Percentiles rank a stretch among this genome's conserved stretches.
phyloP scores from a whole-genome alignment of 1,140 invertebrate genomes.

The Papilio dardanus region DNA sequence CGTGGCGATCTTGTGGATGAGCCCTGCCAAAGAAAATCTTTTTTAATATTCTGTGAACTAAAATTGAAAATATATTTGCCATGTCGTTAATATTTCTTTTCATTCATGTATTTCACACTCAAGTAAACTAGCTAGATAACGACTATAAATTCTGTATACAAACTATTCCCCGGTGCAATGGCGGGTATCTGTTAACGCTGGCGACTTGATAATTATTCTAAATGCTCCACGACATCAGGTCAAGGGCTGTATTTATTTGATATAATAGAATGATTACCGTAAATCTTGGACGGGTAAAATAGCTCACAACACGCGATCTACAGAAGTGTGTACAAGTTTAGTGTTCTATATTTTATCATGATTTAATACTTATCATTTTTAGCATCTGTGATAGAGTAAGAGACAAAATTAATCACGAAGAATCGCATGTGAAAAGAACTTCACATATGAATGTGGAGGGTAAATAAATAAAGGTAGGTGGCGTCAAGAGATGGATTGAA shows the following conservation, averaged over 20 bases:
- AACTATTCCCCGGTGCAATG: background rate
- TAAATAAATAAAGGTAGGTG: too few species aligned
- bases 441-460: too few species aligned
- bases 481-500: too few species aligned
- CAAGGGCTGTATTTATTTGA: slow-evolving; percentile 35
- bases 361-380: background rate
- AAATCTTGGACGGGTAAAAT: slow-evolving; percentile 33
- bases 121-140: too few species aligned
- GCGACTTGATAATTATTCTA: slow-evolving; percentile 34
- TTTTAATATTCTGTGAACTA: too few species aligned
- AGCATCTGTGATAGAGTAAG: background rate
- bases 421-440: background rate
- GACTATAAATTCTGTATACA: background rate
- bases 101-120: too few species aligned
- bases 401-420: background rate
- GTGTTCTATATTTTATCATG: slow-evolving; percentile 14
- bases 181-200: slow-evolving; percentile 9
- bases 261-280: slow-evolving; percentile 36
- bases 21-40: too few species aligned
- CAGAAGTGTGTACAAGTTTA: slow-evolving; percentile 15
- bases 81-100: too few species aligned
- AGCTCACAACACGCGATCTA: slow-evolving; percentile 30
- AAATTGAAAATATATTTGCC: too few species aligned
- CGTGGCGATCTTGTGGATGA: too few species aligned
- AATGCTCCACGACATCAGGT: slow-evolving; percentile 29